Conservation (phyloP, 2,113 vertebrate species). For the Scophthalmus maximus region DNA sequence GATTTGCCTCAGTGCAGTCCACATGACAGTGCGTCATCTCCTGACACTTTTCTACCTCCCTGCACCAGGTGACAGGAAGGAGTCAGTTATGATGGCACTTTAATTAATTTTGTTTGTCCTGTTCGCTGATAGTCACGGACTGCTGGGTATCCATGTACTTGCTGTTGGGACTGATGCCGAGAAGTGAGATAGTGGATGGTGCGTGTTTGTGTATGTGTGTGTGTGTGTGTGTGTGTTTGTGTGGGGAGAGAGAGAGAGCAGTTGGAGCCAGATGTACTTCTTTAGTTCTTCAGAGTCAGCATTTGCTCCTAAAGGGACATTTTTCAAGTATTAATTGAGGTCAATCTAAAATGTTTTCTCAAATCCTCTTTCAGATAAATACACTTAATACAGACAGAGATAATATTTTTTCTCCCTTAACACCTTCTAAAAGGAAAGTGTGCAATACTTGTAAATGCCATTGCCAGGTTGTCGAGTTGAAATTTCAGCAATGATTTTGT, state of each 20-base stretch:
- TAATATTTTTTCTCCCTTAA: background rate
- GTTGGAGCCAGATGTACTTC: background rate
- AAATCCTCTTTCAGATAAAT: background rate
- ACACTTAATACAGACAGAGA: background rate
- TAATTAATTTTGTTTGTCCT: conserved; percentile 88
- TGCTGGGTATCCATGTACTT: conserved; percentile 67
- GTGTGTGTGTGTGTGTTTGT: conserved; percentile 13
- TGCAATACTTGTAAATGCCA: no score
- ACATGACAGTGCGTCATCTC: conserved; percentile 73
- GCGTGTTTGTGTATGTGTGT: conserved; percentile 34
- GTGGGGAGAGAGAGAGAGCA: conserved; percentile 6
- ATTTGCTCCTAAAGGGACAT: background rate
- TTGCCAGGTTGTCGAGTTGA: no score
- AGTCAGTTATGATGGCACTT: conserved; percentile 83
- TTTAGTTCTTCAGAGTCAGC: background rate
- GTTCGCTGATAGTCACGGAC: conserved; percentile 81
- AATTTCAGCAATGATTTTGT: no score
- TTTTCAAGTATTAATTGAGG: background rate
- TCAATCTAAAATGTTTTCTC: background rate
- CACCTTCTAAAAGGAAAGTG: background rate
- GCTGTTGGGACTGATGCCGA: conserved; percentile 67
- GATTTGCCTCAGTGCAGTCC: conserved; percentile 27
- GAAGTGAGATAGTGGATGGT: conserved; percentile 33
- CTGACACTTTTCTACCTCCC: conserved; percentile 79
- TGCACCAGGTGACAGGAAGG: conserved; percentile 81